A percentile compares a stretch with the other conserved stretches of the same genome.
Conservation (phyloP, 2,888 invertebrate species). For the Odontocolon sp. region DNA sequence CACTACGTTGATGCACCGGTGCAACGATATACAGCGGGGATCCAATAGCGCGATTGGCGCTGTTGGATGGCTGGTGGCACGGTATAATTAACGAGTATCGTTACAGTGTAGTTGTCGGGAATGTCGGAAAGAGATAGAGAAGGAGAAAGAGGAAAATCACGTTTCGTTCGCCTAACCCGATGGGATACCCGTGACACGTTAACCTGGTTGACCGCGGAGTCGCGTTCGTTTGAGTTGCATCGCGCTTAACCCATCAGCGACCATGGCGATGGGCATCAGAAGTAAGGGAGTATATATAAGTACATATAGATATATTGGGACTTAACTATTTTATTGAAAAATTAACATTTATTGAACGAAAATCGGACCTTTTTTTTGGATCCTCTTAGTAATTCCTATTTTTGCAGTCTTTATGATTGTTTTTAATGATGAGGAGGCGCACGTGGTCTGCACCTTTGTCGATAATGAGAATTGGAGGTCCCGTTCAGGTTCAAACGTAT, state of each 20-base stretch:
- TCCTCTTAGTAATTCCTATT: no score
- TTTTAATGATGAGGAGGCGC: no score
- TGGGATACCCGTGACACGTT: constrained; percentile 70
- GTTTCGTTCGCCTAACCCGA: constrained; percentile 61
- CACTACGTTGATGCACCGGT: constrained; percentile 12
- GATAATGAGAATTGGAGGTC: no score
- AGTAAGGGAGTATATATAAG: no score
- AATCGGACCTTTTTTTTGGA: no score
- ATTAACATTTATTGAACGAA: no score
- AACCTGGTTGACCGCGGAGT: constrained; percentile 71
- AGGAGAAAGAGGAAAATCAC: constrained; percentile 61
- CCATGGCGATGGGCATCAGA: background rate
- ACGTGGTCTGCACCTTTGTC: no score
- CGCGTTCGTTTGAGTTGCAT: constrained; percentile 20
- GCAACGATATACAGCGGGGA: constrained; percentile 41
- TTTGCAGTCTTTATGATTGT: no score
- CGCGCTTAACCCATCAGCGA: constrained; percentile 19
- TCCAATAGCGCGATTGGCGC: constrained; percentile 45
- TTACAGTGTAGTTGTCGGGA: constrained; percentile 58
- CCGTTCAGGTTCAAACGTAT: no score
- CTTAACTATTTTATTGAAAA: no score
- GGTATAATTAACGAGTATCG: constrained; percentile 63
- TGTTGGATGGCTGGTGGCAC: constrained; percentile 45
- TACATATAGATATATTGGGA: no score
- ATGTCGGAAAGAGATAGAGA: constrained; percentile 47